Evolutionary conservation across 2,888 invertebrate species (phyloP).

Genomic region (Octodonta nipae): DNA sequence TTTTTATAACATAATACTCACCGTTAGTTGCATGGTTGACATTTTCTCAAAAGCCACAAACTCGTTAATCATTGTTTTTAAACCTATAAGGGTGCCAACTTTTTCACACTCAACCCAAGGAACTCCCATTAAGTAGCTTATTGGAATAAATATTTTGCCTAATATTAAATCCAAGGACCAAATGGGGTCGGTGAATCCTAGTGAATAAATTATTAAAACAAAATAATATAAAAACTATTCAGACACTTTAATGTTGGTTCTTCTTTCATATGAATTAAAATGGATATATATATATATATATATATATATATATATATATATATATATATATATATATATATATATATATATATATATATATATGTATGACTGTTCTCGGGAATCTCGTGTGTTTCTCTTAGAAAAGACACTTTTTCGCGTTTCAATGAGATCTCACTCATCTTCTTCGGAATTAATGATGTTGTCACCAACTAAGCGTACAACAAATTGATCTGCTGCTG

Average conservation of each 20-base stretch:
- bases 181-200: conserved; percentile 8
- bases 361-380: no score
- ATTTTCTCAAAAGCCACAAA: conserved; percentile 79
- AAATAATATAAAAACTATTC: no score
- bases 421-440: no score
- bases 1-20: no score
- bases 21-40: conserved; percentile 39
- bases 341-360: neutral
- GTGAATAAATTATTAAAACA: conserved; percentile 4
- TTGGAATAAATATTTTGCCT: conserved; percentile 79
- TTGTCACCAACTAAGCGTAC: no score
- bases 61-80: conserved; percentile 85
- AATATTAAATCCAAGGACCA: conserved; percentile 59
- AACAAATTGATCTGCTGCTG: no score
- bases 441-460: no score
- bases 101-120: conserved; percentile 59
- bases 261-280: neutral
- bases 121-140: conserved; percentile 79
- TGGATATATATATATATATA: neutral
- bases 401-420: no score
- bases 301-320: conserved; percentile 1
- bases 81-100: conserved; percentile 72
- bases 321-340: conserved; percentile 1
- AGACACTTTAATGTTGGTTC: no score
- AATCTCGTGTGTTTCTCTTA: no score